These are phyloP conservation scores for Clostera curtula DNA, from an alignment of 2,888 invertebrate genomes.

Conservation along the genomic window DNA sequence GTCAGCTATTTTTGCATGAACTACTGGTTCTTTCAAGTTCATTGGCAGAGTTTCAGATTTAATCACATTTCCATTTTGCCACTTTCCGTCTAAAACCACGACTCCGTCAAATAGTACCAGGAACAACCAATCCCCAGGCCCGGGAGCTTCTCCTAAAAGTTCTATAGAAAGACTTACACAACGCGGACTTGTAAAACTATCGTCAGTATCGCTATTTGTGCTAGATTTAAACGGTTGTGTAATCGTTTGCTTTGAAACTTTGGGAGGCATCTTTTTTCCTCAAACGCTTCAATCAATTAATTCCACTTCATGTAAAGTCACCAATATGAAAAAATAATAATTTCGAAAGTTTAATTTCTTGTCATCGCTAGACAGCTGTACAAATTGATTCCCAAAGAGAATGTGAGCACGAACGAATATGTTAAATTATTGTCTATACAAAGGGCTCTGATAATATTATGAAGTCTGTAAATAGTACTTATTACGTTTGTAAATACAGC, in stretches of 20 bases:
- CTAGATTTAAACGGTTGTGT: slow-evolving; percentile 10
- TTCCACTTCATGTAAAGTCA: too few relatives aligned
- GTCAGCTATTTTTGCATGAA: slow-evolving; percentile 34
- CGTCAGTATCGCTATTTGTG: slow-evolving; percentile 25
- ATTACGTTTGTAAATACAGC: too few relatives aligned
- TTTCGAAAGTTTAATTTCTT: too few relatives aligned
- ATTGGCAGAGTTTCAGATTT: slow-evolving; percentile 28
- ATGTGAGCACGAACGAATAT: too few relatives aligned
- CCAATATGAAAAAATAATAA: too few relatives aligned
- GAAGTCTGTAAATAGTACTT: too few relatives aligned
- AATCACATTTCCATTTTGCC: slow-evolving; percentile 28
- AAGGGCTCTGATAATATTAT: too few relatives aligned
- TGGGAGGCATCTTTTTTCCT: slow-evolving; percentile 1
- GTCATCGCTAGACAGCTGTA: too few relatives aligned
- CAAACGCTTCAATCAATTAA: too few relatives aligned
- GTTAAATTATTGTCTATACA: too few relatives aligned
- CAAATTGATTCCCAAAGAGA: too few relatives aligned
- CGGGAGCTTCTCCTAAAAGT: slow-evolving; percentile 33
- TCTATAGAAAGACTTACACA: slow-evolving; percentile 26
- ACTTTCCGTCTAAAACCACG: slow-evolving; percentile 37
- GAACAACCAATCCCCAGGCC: slow-evolving; percentile 36
- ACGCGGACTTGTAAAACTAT: slow-evolving; percentile 22
- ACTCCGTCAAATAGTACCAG: slow-evolving; percentile 38
- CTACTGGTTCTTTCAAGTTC: slow-evolving; percentile 35
- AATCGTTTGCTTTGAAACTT: slow-evolving; percentile 11